A percentile compares a stretch with the other conserved stretches of the same genome.
Evolutionary conservation across 2,797 vertebrate genomes (phyloP).

Genomic region (Antrozous pallidus): DNA sequence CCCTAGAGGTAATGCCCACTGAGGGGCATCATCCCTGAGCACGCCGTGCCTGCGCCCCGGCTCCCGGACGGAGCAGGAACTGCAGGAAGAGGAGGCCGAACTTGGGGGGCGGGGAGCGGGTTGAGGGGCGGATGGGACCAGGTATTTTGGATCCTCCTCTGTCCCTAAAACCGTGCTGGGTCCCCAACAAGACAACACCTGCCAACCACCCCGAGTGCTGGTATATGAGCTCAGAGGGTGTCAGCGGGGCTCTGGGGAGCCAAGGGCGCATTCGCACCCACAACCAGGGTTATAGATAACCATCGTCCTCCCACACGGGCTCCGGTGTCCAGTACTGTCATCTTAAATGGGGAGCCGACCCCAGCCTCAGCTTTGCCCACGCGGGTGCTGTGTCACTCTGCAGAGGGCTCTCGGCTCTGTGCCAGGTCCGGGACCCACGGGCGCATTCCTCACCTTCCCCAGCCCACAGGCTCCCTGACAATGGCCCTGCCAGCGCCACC

Average conservation of each 20-base stretch:
- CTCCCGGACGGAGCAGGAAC: not conserved
- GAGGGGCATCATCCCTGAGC: accelerated
- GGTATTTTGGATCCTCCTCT: not conserved
- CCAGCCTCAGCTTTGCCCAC: accelerated
- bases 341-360: not conserved
- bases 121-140: not conserved
- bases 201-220: not conserved
- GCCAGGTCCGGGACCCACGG: not conserved
- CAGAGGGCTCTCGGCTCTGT: not conserved
- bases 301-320: accelerated
- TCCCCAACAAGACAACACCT: not conserved
- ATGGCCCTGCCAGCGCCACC: not conserved
- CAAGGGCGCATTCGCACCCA: accelerated
- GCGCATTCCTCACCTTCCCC: not conserved
- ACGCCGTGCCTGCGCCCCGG: accelerated
- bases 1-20: not conserved
- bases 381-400: not conserved
- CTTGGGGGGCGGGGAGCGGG: no score
- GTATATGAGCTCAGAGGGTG: not conserved
- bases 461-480: not conserved
- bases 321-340: not conserved
- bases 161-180: not conserved
- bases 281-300: no score
- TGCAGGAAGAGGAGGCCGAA: not conserved
- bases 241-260: no score